phyloP scores from a whole-genome alignment of 92 coral and sea anemone species.

The Phenganax stokvisi region DNA sequence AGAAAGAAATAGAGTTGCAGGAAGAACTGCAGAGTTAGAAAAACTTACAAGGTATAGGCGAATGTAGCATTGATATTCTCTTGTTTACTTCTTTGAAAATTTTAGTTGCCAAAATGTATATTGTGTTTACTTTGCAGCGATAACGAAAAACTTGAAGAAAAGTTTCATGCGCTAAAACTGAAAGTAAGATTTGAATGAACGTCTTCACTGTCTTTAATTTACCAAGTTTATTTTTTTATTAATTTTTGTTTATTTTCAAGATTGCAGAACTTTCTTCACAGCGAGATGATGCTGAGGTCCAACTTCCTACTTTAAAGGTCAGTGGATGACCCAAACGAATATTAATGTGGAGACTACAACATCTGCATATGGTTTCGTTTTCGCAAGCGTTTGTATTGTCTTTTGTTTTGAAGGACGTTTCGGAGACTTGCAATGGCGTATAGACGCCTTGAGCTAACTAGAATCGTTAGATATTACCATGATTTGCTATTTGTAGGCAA shows the following conservation, averaged over 20 bases:
- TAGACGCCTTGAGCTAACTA: neutral
- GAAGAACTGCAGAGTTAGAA: conserved; percentile 77
- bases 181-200: conserved; percentile 47
- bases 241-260: conserved; percentile 41
- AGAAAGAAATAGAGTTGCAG: conserved; percentile 83
- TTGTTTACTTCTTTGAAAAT: neutral
- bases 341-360: neutral
- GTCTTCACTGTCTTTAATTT: neutral
- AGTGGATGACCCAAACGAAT: neutral
- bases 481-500: conserved; percentile 53
- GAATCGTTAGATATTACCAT: neutral
- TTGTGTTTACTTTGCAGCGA: conserved; percentile 43
- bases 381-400: no score
- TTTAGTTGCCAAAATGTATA: neutral
- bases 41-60: conserved; percentile 71
- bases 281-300: conserved; percentile 83
- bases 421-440: neutral
- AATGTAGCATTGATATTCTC: neutral
- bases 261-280: conserved; percentile 85
- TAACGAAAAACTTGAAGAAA: conserved; percentile 68
- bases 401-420: neutral
- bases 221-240: neutral
- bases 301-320: conserved; percentile 91
- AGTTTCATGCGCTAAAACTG: conserved; percentile 64
- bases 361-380: no score